Conservation (phyloP, 2,888 invertebrate genomes). For the Cybosia mesomella region DNA sequence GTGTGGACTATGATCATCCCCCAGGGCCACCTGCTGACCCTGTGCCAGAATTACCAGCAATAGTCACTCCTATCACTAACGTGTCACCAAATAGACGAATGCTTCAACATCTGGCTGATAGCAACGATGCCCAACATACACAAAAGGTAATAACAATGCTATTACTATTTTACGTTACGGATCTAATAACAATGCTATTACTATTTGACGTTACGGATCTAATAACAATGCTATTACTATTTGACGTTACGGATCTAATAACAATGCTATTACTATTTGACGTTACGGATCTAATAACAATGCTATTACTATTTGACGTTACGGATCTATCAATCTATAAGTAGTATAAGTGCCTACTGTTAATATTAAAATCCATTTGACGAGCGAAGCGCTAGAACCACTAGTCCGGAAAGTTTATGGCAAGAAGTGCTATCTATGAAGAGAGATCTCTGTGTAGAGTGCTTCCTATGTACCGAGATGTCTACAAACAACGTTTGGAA, state of each 20-base stretch:
- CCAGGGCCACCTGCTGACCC: conserved; percentile 91
- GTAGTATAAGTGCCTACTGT: not conserved
- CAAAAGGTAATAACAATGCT: conserved; percentile 76
- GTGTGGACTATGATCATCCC: conserved; percentile 95
- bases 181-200: conserved; percentile 36
- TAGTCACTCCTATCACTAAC: conserved; percentile 79
- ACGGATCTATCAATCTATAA: not conserved
- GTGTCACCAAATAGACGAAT: conserved; percentile 79
- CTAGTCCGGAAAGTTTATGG: too few relatives aligned
- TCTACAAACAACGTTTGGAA: too few relatives aligned
- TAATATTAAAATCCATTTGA: too few relatives aligned
- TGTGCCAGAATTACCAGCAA: conserved; percentile 79
- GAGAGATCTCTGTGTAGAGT: too few relatives aligned
- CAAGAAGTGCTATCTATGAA: too few relatives aligned
- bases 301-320: not conserved
- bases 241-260: too few relatives aligned
- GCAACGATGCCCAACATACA: conserved; percentile 86
- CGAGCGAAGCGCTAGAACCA: too few relatives aligned
- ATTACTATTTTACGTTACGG: too few relatives aligned
- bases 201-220: too few relatives aligned
- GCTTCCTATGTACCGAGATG: too few relatives aligned
- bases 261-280: too few relatives aligned
- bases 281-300: too few relatives aligned
- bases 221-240: not conserved
- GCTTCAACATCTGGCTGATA: conserved; percentile 75